Evolutionary conservation across 2,888 invertebrate species (phyloP), one percentile per base, ranked within the genome.

Genomic region (Cantharis rustica): DNA sequence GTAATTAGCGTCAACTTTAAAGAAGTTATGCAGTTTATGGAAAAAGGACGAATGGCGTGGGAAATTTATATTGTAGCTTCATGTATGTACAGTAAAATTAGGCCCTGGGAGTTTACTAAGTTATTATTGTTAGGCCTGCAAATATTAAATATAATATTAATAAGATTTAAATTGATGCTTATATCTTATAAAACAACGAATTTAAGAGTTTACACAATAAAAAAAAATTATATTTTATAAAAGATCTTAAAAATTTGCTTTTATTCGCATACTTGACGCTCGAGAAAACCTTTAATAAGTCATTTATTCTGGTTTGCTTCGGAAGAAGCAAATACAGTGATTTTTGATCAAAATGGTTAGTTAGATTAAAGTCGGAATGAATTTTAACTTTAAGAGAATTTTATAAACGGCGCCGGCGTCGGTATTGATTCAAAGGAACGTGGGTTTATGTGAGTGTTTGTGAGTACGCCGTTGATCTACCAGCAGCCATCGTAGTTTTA

Each of bases 391-490:
- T 16, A 26, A 68, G 26, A 68, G 16, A 31, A 68, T 68, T 68
- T 68, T 68, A 20, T 27, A 27, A n/a, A 68, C 68, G 68, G 15
- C 86, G 87, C 86, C 85, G 86, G 86, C 87, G 86, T 83, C 82
- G 80, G 82, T 88, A 88, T 88, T 85, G 88, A 88, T 88, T 87
- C 83, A 79, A 79, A 80, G 79, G 81, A 83, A 80, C 84, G 83
- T 84, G 85, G 86, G 85, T 86, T 84, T 82, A 85, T 85, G 84
- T 85, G 83, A 84, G 85, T 85, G 64, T 66, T 66, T 66, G 64
- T 66, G 64, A 17, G 83, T 84, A 85, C 82, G 81, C 79, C 80
- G 83, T 81, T 80, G 82, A 81, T 82, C 81, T 83, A 78, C 69
- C 78, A 80, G 75, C 76, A 75, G 76, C 78, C 76, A 82, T 82